Evolutionary conservation across 2,113 vertebrate genomes (phyloP), one percentile per base, ranked within the genome.

Genomic region (Oxyruncus cristatus): DNA sequence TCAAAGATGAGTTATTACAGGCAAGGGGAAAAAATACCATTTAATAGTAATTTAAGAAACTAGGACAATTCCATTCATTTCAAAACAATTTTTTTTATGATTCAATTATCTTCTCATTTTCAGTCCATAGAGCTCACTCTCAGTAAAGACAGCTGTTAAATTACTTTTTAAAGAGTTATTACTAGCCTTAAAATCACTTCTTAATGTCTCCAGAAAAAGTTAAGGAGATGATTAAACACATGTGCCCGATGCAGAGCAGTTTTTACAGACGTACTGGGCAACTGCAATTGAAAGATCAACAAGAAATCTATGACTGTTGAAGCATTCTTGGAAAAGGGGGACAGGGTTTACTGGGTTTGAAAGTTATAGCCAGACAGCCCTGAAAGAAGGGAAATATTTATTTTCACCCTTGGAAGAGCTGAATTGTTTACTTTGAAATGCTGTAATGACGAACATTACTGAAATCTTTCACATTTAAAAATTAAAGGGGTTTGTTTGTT

Each of bases 61-160:
- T 68, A 85, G 27, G 62, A 89, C 53, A 78, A 92, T 91, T 85
- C 56, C 82, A 72, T 75, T 74, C 2, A 89, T 96, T 95, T 93
- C 76, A 92, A 95, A 96, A 82, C 70, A 85, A 87, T 89, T 93
- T 91, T 91, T 70, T 85, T 95, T 66, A 85, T 78, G 81, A 95
- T 88, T 93, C 87, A 95, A 88, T 95, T 94, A 94, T 85, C 71
- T 79, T 89, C 71, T 94, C 58, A 85, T 95, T 95, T 94, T 86
- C 50, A 84, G 74, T 83, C 58, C 27, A 16, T 22, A 56, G 41
- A 65, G 78, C 73, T 89, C 5, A 2, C 23, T 92, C 41, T 79
- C 76, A 55, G 74, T 46, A 75, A 66, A 93, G 77, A 92, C 70
- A 95, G 89, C 62, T 91, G 77, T 71, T 93, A 93, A 94, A 96